Evolutionary conservation across 2,113 vertebrate species (phyloP).

Genomic region (Thinocorus orbignyianus): DNA sequence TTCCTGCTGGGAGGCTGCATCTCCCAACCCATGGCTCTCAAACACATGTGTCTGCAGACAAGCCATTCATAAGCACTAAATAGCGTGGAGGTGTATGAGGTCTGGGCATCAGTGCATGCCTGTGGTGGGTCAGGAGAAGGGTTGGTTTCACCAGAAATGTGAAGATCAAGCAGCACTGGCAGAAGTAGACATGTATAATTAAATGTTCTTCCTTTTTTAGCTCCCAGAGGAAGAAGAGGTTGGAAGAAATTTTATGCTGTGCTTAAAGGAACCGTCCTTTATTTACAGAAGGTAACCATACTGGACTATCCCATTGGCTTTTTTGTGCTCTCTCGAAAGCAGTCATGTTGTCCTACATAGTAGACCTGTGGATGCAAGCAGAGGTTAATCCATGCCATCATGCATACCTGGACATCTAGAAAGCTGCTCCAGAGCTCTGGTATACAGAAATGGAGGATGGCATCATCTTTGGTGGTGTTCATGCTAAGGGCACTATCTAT

Average conservation of each 20-base stretch:
- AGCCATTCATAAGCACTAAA: background rate
- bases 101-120: background rate
- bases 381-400: background rate
- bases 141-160: background rate
- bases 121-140: background rate
- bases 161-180: background rate
- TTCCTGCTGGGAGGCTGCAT: background rate
- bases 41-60: background rate
- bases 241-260: constrained; percentile 99
- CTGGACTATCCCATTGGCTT: background rate
- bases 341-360: background rate
- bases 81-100: background rate
- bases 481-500: background rate
- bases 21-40: background rate
- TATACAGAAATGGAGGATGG: background rate
- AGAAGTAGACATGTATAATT: background rate
- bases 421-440: background rate
- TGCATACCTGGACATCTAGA: background rate
- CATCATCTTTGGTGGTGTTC: background rate
- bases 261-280: constrained; percentile 94
- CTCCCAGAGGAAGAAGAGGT: constrained; percentile 92
- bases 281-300: constrained; percentile 91
- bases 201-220: constrained; percentile 67
- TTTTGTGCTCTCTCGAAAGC: background rate
- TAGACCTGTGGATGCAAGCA: background rate